Conservation (phyloP, 2,888 invertebrate genomes). For the Eilema caniola region DNA sequence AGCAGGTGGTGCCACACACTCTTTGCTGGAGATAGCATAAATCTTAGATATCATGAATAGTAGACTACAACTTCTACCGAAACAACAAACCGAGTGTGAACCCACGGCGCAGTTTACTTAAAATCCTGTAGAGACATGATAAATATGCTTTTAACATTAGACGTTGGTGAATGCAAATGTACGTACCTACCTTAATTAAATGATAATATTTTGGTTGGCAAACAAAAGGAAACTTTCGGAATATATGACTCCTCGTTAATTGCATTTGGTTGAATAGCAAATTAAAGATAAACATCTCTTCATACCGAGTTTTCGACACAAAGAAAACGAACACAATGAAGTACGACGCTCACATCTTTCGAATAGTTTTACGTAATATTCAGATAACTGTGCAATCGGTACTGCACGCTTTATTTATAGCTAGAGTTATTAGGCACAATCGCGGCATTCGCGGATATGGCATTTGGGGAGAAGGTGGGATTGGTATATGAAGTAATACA, state of each 20-base stretch:
- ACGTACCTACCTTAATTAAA: conserved; percentile 42
- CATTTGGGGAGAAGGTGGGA: too few relatives aligned
- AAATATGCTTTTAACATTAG: conserved; percentile 22
- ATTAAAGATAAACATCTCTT: conserved; percentile 26
- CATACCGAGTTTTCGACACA: conserved; percentile 7
- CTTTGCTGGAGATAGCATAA: too few relatives aligned
- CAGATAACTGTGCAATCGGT: background rate
- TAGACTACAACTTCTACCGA: background rate
- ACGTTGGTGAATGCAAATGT: conserved; percentile 29
- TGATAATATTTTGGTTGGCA: conserved; percentile 41
- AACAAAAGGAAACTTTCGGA: conserved; percentile 30
- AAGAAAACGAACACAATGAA: conserved; percentile 7
- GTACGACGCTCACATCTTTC: conserved; percentile 3
- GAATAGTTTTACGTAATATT: conserved; percentile 11
- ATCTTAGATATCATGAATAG: too few relatives aligned
- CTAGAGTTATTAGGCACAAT: background rate
- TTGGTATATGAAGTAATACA: too few relatives aligned
- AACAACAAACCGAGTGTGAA: conserved; percentile 8
- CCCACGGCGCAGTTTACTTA: conserved; percentile 18
- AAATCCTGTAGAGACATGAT: conserved; percentile 18
- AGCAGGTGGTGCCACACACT: too few relatives aligned
- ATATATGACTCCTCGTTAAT: conserved; percentile 23
- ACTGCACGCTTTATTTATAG: background rate
- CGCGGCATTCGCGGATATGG: too few relatives aligned
- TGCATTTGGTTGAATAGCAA: conserved; percentile 20